phyloP scores from a whole-genome alignment of 1,140 invertebrate genomes.

The Maconellicoccus hirsutus region DNA sequence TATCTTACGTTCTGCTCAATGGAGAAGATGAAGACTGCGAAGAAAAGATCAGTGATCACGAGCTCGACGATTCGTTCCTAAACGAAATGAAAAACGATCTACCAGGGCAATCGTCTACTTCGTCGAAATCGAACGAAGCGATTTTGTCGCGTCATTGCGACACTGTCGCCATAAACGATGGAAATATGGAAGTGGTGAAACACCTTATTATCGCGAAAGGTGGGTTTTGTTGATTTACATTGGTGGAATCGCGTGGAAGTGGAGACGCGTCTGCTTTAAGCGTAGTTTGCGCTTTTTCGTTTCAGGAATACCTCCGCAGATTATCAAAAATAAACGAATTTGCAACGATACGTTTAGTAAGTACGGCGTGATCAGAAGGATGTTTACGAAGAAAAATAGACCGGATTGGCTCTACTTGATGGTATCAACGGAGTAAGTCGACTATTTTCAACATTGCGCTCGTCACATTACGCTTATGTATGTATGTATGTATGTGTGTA shows the following conservation, averaged over 20 bases:
- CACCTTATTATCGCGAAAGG: background rate
- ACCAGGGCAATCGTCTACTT: background rate
- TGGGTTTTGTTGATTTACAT: background rate
- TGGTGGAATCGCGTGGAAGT: too few species aligned
- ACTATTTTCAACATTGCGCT: background rate
- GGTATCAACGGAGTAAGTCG: conserved; percentile 43
- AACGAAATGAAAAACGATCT: background rate
- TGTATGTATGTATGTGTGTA: too few species aligned
- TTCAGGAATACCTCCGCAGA: conserved; percentile 52
- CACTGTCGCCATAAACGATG: background rate
- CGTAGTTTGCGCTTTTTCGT: too few species aligned
- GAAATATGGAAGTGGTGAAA: background rate
- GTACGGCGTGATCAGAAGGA: conserved; percentile 47
- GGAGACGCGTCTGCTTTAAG: too few species aligned
- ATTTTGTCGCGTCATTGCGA: background rate
- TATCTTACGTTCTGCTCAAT: background rate
- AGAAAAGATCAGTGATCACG: background rate
- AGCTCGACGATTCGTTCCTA: background rate
- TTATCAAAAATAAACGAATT: conserved; percentile 49
- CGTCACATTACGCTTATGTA: background rate
- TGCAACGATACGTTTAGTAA: conserved; percentile 49
- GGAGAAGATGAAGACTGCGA: background rate
- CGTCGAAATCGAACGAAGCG: background rate
- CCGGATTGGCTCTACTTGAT: conserved; percentile 71
- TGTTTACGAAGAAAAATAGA: conserved; percentile 53